Evolutionary conservation across 2,888 invertebrate species (phyloP).

Genomic region (Xylota sylvarum): DNA sequence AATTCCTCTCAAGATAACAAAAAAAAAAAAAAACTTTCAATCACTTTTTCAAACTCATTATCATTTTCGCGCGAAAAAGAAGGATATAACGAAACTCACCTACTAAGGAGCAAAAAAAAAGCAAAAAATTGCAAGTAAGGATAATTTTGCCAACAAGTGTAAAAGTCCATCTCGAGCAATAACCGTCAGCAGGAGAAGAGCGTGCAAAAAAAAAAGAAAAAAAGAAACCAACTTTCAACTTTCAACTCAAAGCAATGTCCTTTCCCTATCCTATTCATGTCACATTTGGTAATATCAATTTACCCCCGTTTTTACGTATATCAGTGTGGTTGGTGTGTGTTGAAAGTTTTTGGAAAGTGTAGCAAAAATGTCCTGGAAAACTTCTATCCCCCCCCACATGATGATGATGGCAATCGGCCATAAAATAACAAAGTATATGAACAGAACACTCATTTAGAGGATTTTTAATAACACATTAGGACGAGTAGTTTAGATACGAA

Average conservation of each 20-base stretch:
- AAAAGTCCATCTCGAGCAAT: conserved; percentile 27
- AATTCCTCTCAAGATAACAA: background rate
- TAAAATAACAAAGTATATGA: conserved; percentile 41
- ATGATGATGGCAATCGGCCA: conserved; percentile 69
- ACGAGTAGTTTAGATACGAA: conserved; percentile 4
- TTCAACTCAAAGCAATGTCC: conserved; percentile 42
- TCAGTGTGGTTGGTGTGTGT: conserved; percentile 7
- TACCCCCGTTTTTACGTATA: conserved; percentile 35
- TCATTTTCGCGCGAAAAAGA: background rate
- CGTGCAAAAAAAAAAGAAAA: background rate
- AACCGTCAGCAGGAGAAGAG: conserved; percentile 1
- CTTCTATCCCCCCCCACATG: background rate
- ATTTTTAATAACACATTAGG: conserved; percentile 36
- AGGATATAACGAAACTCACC: conserved; percentile 1
- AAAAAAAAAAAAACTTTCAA: conserved; percentile 13
- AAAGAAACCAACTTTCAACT: conserved; percentile 38
- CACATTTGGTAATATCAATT: conserved; percentile 67
- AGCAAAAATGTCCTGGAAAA: conserved; percentile 20
- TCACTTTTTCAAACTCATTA: conserved; percentile 59
- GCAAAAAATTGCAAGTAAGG: conserved; percentile 13
- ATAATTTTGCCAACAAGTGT: conserved; percentile 34
- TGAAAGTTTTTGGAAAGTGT: background rate
- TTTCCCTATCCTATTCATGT: conserved; percentile 22
- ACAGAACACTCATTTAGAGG: background rate
- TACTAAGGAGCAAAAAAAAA: background rate